phyloP scores from a whole-genome alignment of 1,140 invertebrate genomes.

The Patella vulgata region DNA sequence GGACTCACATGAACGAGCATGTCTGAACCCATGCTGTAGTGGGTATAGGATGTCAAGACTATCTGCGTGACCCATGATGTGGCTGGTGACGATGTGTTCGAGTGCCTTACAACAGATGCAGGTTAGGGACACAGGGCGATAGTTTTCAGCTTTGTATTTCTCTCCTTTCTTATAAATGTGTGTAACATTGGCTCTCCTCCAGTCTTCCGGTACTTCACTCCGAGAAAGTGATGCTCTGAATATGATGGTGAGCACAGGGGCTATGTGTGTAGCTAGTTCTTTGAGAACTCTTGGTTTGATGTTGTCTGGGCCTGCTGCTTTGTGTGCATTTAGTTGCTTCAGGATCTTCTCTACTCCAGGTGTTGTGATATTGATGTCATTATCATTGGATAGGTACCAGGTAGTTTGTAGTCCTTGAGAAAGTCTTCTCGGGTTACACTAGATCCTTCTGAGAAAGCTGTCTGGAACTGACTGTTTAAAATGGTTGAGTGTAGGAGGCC shows the following conservation, averaged over 20 bases:
- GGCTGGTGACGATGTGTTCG: conserved; percentile 34
- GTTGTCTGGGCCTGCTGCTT: conserved; percentile 20
- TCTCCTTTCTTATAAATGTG: conserved; percentile 35
- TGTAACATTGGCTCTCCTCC: conserved; percentile 30
- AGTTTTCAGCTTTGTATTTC: conserved; percentile 28
- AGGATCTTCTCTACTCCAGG: conserved; percentile 9
- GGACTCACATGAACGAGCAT: conserved; percentile 15
- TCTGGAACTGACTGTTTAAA: neutral
- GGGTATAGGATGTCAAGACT: conserved; percentile 25
- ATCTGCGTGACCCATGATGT: conserved; percentile 27
- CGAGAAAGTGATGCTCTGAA: conserved; percentile 17
- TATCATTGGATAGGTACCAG: conserved; percentile 3
- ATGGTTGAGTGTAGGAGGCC: neutral
- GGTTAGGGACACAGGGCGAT: conserved; percentile 36
- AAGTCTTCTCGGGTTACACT: neutral
- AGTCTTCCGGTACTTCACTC: conserved; percentile 19
- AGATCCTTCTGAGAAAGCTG: neutral
- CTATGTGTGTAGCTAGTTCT: conserved; percentile 12
- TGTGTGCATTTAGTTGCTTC: conserved; percentile 17
- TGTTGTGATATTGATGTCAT: conserved; percentile 9
- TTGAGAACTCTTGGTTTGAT: conserved; percentile 15
- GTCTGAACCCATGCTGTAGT: conserved; percentile 13
- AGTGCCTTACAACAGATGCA: conserved; percentile 37
- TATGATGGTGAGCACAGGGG: conserved; percentile 19
- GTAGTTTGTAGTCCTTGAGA: neutral